Percentiles rank a stretch among this genome's conserved stretches.
phyloP scores from a whole-genome alignment of 2,113 vertebrate species.

The Boulengerochromis microlepis region DNA sequence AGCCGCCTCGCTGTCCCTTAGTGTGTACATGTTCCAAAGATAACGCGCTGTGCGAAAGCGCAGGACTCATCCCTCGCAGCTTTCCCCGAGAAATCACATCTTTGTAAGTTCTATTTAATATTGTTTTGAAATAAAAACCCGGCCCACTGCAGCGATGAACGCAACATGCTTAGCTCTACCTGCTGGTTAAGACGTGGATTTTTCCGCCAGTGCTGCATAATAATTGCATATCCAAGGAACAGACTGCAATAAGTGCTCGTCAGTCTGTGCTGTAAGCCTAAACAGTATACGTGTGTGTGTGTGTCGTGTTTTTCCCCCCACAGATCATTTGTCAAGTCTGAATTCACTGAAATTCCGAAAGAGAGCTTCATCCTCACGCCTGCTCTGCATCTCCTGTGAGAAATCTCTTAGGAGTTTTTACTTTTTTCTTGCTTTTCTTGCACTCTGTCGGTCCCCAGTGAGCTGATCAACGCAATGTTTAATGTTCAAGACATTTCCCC shows the following conservation, averaged over 20 bases:
- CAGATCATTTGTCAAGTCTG: conserved; percentile 79
- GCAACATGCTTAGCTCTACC: not conserved
- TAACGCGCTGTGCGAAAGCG: conserved; percentile 95
- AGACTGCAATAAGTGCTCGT: not conserved
- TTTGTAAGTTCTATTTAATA: conserved; percentile 80
- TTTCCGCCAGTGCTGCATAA: not conserved
- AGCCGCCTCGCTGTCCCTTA: conserved; percentile 85
- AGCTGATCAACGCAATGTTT: conserved; percentile 54
- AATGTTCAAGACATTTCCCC: not conserved
- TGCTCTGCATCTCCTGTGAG: conserved; percentile 98
- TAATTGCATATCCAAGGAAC: not conserved
- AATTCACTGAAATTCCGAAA: conserved; percentile 72
- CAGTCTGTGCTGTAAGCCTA: not conserved
- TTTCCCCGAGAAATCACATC: conserved; percentile 93
- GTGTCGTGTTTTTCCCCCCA: conserved; percentile 29
- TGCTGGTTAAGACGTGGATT: not conserved
- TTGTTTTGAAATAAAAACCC: not conserved
- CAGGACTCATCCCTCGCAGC: conserved; percentile 88
- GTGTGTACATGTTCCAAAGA: conserved; percentile 98
- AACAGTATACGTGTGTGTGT: not conserved
- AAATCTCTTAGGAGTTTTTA: conserved; percentile 1
- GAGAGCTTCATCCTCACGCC: conserved; percentile 88
- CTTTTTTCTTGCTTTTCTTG: conserved; percentile 51
- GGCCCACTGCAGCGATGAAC: not conserved
- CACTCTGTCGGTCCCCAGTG: conserved; percentile 11